These are phyloP conservation scores for Oscheius sp. DNA, from an alignment of 2,888 invertebrate genomes.

Conservation along the genomic window DNA sequence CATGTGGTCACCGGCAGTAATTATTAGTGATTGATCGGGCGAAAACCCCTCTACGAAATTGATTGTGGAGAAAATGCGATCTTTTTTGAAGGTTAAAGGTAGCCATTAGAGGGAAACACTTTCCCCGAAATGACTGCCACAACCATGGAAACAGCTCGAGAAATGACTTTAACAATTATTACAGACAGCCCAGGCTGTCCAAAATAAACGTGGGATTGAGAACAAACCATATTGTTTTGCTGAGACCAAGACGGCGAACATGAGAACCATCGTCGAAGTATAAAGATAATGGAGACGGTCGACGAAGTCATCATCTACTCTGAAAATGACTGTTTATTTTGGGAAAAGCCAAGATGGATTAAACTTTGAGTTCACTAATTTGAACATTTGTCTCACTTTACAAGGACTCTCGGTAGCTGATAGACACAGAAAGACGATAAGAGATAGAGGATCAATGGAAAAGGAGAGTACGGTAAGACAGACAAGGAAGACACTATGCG, in stretches of 20 bases:
- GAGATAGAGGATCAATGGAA: background rate
- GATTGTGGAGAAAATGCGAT: too few species aligned
- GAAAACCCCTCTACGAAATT: background rate
- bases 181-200: background rate
- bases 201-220: too few species aligned
- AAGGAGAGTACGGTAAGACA: background rate
- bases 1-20: background rate
- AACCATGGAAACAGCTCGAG: too few species aligned
- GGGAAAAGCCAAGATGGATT: background rate
- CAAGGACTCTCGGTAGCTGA: background rate
- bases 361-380: too few species aligned
- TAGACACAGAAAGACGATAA: background rate
- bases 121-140: too few species aligned
- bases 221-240: conserved; percentile 72
- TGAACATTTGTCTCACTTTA: background rate
- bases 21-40: background rate
- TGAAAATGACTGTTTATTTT: conserved; percentile 37
- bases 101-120: background rate
- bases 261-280: conserved; percentile 68
- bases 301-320: conserved; percentile 68
- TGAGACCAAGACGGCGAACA: conserved; percentile 73
- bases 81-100: background rate
- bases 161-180: too few species aligned
- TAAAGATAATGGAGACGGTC: conserved; percentile 70
- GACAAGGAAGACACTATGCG: background rate